These are phyloP conservation scores for Herpetotheres cachinnans DNA, from an alignment of 2,113 vertebrate genomes.

Conservation along the genomic window DNA sequence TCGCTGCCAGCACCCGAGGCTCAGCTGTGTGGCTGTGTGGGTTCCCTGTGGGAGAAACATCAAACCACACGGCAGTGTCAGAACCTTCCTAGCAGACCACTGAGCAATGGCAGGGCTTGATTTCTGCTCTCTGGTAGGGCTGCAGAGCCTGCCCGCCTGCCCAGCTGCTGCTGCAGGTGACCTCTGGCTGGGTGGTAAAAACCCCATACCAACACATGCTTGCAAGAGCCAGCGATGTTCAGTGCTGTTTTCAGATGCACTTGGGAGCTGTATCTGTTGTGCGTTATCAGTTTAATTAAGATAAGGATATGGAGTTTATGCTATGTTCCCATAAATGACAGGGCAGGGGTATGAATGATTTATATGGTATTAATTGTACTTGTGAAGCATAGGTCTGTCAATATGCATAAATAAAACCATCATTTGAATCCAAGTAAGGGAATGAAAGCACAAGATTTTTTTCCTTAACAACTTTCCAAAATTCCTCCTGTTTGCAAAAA, in stretches of 20 bases:
- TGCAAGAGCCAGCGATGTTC: accelerated
- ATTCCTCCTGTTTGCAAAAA: neutral
- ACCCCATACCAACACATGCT: accelerated
- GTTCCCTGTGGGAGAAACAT: neutral
- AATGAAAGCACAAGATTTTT: neutral
- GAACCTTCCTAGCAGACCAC: neutral
- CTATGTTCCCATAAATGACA: neutral
- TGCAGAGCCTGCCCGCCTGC: neutral
- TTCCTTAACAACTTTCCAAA: neutral
- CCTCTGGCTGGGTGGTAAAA: neutral
- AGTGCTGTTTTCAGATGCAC: neutral
- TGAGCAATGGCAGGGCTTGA: neutral
- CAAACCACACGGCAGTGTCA: accelerated
- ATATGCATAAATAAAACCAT: neutral
- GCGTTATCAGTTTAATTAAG: neutral
- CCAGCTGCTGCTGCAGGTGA: neutral
- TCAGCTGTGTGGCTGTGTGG: neutral
- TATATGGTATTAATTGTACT: slow-evolving; percentile 15
- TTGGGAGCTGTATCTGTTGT: neutral
- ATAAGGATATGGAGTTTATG: slow-evolving; percentile 6
- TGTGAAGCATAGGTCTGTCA: neutral
- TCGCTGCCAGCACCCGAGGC: neutral
- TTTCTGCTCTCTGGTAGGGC: neutral
- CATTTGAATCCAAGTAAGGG: neutral
- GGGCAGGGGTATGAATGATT: slow-evolving; percentile 4